Evolutionary conservation across 2,113 vertebrate species (phyloP).

Genomic region (Thermophis baileyi): DNA sequence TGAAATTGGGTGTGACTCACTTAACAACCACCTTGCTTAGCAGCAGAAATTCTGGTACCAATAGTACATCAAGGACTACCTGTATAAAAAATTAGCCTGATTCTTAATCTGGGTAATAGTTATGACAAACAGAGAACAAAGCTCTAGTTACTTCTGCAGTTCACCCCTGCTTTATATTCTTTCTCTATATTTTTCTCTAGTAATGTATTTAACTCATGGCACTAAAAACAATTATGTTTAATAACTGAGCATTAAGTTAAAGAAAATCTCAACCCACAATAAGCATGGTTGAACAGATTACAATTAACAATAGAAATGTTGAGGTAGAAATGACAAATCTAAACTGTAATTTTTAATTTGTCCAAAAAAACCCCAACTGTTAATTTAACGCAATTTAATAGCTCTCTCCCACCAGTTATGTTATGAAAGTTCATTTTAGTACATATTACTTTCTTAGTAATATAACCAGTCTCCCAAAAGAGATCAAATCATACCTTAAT

Average conservation of each 20-base stretch:
- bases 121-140: background rate
- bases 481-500: background rate
- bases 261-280: background rate
- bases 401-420: background rate
- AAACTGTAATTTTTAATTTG: background rate
- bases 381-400: background rate
- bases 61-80: background rate
- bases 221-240: constrained; percentile 3
- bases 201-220: background rate
- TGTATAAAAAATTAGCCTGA: background rate
- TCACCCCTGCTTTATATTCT: background rate
- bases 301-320: accelerated
- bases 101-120: background rate
- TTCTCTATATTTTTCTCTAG: background rate
- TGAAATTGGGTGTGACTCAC: background rate
- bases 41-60: background rate
- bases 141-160: background rate
- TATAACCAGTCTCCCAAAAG: background rate
- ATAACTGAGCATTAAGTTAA: background rate
- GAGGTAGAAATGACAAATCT: constrained; percentile 1
- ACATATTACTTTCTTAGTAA: background rate
- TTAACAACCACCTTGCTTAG: too few species aligned
- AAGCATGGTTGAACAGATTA: background rate
- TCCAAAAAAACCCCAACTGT: background rate
- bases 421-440: constrained; percentile 2